These are phyloP conservation scores for Leiothrix lutea DNA, from an alignment of 2,113 vertebrate genomes.

Conservation along the genomic window DNA sequence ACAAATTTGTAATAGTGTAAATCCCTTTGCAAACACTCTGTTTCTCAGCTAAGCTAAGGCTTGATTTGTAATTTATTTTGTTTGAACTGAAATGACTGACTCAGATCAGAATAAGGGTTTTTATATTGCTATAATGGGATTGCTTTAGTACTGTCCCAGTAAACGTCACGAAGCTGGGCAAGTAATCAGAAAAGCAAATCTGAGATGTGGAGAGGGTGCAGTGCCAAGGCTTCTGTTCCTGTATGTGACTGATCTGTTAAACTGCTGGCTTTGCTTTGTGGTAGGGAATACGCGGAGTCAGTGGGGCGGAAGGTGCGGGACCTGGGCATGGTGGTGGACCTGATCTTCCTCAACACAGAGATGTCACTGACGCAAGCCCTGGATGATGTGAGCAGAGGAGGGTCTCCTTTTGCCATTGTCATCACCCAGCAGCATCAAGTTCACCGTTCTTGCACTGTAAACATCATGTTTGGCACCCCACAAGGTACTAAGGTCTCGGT, in stretches of 20 bases:
- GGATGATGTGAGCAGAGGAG: constrained; percentile 93
- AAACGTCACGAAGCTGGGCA: background rate
- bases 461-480: constrained; percentile 96
- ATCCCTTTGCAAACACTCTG: background rate
- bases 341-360: constrained; percentile 99
- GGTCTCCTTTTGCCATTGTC: constrained; percentile 95
- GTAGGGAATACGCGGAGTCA: constrained; percentile 94
- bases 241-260: background rate
- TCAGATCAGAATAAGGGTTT: background rate
- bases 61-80: background rate
- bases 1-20: background rate
- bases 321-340: constrained; percentile 96
- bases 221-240: background rate
- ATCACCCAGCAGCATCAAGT: constrained; percentile 98
- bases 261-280: constrained; percentile 31
- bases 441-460: constrained; percentile 96
- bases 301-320: constrained; percentile 96
- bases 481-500: constrained; percentile 81
- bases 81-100: background rate
- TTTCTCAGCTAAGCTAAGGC: background rate
- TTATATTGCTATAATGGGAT: background rate
- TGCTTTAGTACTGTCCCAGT: background rate
- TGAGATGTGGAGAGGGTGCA: background rate
- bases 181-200: background rate
- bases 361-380: constrained; percentile 94